Base-by-base conservation (phyloP, 2,888 invertebrate species). In the Ennomos erosarius region DNA sequence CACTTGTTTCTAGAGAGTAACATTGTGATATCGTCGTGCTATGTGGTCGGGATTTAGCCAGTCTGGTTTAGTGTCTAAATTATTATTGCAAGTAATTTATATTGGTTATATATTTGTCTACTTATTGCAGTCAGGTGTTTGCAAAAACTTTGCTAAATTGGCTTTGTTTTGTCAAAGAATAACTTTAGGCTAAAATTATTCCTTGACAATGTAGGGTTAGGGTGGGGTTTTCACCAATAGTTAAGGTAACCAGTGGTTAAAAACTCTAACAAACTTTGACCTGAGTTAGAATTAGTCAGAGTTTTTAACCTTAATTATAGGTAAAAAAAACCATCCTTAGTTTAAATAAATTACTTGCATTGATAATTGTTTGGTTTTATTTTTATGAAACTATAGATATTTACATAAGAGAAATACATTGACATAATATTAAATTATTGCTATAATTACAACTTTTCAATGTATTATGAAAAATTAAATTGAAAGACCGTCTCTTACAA, bases 21-120 rank as follows among this genome's bases (percentile, higher is more conserved):
- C 84, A 81, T 78, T 73, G 85, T 87, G 85, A 85, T 84, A 85
- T 81, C 71, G 62, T 80, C 73, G 86, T 87, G 86, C 87, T 86
- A 84, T 74, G 74, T 71, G 70, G 68, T 71, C 10, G 72, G 73
- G 78, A 72, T 68, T 76, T 82, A 81, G 73, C 79, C 82, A 80
- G 80, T 81, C 77, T 75, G 79, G 62, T 39, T 12, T 36, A 10
- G 45, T 43, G 13, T 36, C 34, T 38, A 34, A 26, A 9, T 33
- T 44, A n/a, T n/a, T 49, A 35, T 40, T 50, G 45, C 55, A 49
- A 56, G 49, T 50, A 56, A 49, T 56, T 56, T 54, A 4, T 26
- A 5, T 3, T 36, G 37, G 42, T 46, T 53, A 26, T 5, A 26
- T 6, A 26, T 6, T 5, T 26, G 26, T 26, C 5, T 26, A 4